These are phyloP conservation scores for Leuciscus waleckii DNA, from an alignment of 2,797 vertebrate genomes.

Conservation along the genomic window DNA sequence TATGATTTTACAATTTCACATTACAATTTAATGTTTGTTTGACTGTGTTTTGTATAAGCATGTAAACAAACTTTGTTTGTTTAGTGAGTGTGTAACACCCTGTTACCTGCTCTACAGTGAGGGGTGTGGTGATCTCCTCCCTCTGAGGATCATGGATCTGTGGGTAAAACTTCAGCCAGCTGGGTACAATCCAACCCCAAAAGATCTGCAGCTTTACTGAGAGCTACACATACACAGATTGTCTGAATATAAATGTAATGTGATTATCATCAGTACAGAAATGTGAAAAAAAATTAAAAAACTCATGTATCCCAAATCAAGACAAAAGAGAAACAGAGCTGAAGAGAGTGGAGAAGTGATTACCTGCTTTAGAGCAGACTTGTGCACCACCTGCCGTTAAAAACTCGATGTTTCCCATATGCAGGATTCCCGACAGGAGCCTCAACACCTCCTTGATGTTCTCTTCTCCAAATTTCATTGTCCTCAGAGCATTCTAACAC, in stretches of 20 bases:
- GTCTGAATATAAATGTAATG: constrained; percentile 8
- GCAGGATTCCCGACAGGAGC: constrained; percentile 91
- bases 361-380: constrained; percentile 92
- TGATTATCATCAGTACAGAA: not conserved
- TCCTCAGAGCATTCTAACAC: constrained; percentile 88
- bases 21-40: too few species aligned
- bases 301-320: not conserved
- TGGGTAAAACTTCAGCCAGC: constrained; percentile 93
- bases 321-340: not conserved
- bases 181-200: constrained; percentile 90
- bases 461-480: constrained; percentile 93
- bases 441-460: constrained; percentile 88
- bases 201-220: constrained; percentile 87
- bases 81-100: not conserved
- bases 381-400: constrained; percentile 96
- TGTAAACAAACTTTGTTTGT: too few species aligned
- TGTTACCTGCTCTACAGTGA: constrained; percentile 91
- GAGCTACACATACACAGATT: constrained; percentile 73
- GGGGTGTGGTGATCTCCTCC: constrained; percentile 97
- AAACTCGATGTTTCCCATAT: constrained; percentile 93
- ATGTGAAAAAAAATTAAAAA: not conserved
- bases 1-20: too few species aligned
- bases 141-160: constrained; percentile 96
- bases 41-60: too few species aligned
- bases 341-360: constrained; percentile 28